Conservation (phyloP, 2,888 invertebrate genomes). For the Cryptus viduatorius region DNA sequence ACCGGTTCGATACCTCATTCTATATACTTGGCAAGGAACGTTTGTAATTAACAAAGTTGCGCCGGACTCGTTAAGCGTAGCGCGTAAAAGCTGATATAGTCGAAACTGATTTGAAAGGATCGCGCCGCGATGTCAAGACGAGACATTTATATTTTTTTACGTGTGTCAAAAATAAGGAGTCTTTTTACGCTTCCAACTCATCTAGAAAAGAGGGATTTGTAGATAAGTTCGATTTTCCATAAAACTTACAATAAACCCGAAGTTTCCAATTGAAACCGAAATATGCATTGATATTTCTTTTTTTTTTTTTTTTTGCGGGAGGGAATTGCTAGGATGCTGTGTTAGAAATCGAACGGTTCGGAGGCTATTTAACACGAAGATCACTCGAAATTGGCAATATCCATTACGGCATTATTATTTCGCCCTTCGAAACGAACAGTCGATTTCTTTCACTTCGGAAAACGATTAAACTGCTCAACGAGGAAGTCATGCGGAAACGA, state of each 20-base stretch:
- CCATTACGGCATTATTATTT: slow-evolving; percentile 78
- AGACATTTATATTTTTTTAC: no score
- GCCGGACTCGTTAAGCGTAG: background rate
- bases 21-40: slow-evolving; percentile 36
- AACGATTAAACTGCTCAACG: background rate
- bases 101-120: background rate
- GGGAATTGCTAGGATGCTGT: background rate
- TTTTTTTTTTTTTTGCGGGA: no score
- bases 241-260: no score
- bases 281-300: no score
- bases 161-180: no score
- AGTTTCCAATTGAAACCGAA: no score
- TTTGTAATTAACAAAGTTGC: slow-evolving; percentile 62
- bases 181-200: no score
- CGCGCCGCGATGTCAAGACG: no score
- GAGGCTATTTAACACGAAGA: slow-evolving; percentile 78
- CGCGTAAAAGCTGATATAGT: background rate
- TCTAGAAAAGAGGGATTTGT: no score
- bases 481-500: background rate
- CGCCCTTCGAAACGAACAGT: slow-evolving; percentile 76
- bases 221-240: no score
- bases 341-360: background rate
- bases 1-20: slow-evolving; percentile 4
- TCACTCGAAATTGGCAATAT: slow-evolving; percentile 79
- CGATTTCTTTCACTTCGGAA: background rate